Base-by-base conservation (phyloP, 2,113 vertebrate species). In the Lepus europaeus region DNA sequence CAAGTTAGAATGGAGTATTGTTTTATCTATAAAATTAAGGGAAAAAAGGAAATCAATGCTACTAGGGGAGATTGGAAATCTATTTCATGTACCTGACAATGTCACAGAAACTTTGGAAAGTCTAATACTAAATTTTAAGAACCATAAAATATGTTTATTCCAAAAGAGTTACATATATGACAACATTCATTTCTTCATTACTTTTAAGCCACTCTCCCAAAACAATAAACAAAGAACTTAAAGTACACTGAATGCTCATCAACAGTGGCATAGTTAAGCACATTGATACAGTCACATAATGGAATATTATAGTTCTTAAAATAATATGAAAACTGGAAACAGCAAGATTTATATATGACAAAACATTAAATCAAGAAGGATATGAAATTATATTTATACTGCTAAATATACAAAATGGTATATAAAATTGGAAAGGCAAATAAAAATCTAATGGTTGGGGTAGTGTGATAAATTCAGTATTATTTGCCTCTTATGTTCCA, bases 151-250 rank as follows among this genome's bases (percentile, higher is more conserved):
- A 90, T 6, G 4, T 68, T 81, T 78, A 96, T 56, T 66, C 66
- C 64, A 64, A 88, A 85, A 91, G 31, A 82, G n/a, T 53, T 92
- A 85, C 19, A 79, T 23, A 82, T 0, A 29, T 68, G 51, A 82
- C 49, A 74, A 82, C 33, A 89, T 23, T 63, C 14, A 73, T 22
- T 91, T 79, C 36, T 87, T 92, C 45, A 91, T 63, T 91, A 89
- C 74, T 91, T 93, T 91, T 51, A 91, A 91, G n/a, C 78, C 53
- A 66, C 23, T 91, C 11, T 91, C 51, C 29, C 27, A 76, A 85
- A 77, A 83, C 22, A 84, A 83, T 45, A 83, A 79, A 82, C 53
- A 90, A 83, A 93, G 95, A 74, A 49, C 9, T 56, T 68, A 61
- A 49, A 36, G 25, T 33, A 76, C 83, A 82, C 0, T 17, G 16